These are phyloP conservation scores for Pachycephala philippinensis DNA, from an alignment of 2,113 vertebrate species.

Conservation along the genomic window DNA sequence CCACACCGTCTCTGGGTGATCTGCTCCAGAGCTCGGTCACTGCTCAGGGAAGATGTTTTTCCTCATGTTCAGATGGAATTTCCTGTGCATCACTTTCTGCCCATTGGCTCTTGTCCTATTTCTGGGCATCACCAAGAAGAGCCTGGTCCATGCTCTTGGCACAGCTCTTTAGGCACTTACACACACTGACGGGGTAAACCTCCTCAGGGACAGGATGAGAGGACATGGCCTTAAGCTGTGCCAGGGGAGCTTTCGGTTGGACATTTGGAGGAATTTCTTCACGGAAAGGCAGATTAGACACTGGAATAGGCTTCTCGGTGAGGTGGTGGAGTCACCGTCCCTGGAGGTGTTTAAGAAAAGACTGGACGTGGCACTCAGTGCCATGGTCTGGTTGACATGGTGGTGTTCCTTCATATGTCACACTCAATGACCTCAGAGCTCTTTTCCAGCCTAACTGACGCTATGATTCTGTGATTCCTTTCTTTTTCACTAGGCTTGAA, in stretches of 20 bases:
- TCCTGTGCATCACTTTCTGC: background rate
- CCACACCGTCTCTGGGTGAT: background rate
- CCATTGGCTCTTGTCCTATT: accelerated
- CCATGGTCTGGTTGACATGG: accelerated
- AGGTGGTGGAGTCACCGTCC: background rate
- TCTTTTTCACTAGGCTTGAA: accelerated
- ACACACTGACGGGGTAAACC: no score
- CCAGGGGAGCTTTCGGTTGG: background rate
- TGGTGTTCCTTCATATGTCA: accelerated
- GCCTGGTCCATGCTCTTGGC: background rate
- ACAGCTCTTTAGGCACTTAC: no score
- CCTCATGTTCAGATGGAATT: background rate
- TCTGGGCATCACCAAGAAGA: background rate
- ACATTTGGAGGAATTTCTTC: background rate
- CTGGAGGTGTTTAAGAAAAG: no score
- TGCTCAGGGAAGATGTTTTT: background rate
- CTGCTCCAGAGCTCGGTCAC: accelerated
- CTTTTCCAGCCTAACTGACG: background rate
- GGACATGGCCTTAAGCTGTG: background rate
- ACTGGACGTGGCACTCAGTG: accelerated
- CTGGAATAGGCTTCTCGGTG: background rate
- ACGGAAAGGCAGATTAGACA: background rate
- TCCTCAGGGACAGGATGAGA: no score
- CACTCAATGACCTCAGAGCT: background rate
- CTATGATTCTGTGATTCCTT: background rate